Conservation (phyloP, 2,113 vertebrate genomes). For the Solea solea region DNA sequence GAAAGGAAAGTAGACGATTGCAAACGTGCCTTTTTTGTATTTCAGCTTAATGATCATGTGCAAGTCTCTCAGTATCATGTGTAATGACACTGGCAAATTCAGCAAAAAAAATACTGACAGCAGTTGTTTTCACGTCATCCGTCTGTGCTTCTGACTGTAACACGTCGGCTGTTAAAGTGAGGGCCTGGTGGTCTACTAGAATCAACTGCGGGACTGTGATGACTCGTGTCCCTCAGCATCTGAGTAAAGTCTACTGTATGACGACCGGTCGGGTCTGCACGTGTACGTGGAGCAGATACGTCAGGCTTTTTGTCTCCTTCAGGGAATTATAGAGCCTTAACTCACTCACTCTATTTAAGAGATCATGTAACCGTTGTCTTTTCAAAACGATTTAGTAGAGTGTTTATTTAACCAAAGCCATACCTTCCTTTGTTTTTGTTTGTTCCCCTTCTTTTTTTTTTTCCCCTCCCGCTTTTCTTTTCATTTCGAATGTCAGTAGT, state of each 20-base stretch:
- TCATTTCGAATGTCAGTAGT: conserved; percentile 64
- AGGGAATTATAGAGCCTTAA: conserved; percentile 71
- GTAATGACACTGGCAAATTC: conserved; percentile 68
- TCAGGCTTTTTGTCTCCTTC: conserved; percentile 62
- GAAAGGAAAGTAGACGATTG: not conserved
- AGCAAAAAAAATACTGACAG: conserved; percentile 38
- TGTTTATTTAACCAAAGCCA: conserved; percentile 77
- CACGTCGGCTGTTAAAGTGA: conserved; percentile 33
- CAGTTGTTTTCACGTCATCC: conserved; percentile 48
- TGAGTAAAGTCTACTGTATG: conserved; percentile 64
- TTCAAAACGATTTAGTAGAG: conserved; percentile 54
- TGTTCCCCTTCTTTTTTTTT: conserved; percentile 12
- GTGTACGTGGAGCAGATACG: conserved; percentile 33
- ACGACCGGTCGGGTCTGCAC: conserved; percentile 37
- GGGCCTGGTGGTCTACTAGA: conserved; percentile 38
- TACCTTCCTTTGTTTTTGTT: conserved; percentile 50
- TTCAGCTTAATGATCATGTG: not conserved
- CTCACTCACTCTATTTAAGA: conserved; percentile 59
- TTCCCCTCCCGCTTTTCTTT: conserved; percentile 17
- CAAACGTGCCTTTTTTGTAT: conserved; percentile 29
- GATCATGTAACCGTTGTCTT: conserved; percentile 45
- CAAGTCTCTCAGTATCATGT: conserved; percentile 47
- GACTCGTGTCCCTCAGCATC: conserved; percentile 33
- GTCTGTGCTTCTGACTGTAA: conserved; percentile 60
- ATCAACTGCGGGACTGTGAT: conserved; percentile 7